Base-by-base conservation (phyloP, 2,888 invertebrate species). In the Drosophila formosana region DNA sequence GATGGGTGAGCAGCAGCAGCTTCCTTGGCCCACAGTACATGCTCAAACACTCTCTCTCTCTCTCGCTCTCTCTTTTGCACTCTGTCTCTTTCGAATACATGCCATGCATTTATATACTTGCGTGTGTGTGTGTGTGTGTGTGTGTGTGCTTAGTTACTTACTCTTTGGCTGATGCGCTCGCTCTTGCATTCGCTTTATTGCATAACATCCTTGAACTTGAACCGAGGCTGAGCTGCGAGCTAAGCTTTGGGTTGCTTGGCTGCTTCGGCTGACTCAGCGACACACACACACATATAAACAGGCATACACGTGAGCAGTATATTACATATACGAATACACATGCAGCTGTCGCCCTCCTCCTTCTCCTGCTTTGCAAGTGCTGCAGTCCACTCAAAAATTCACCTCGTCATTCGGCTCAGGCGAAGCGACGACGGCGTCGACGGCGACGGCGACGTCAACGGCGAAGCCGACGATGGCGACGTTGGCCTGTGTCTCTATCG, bases 141-240 rank as follows among this genome's bases (percentile, higher is more conserved):
- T 23, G 18, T 32, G 11, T 45, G 13, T 46, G 25, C 47, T 32
- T 47, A 25, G 37, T 37, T 61, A 23, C 13, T 26, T 62, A 50
- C 18, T 55, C 56, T 67, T 51, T 51, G 30, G 32, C 26, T 45
- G 37, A 37, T 39, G 37, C 46, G 46, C 28, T 61, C 61, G 55
- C 56, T 66, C 49, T 46, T 58, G 62, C 60, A 51, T 61, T 68
- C 69, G 57, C 56, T 70, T 82, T 72, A 82, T 91, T 91, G 88
- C 92, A 92, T 91, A 91, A 91, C 88, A 92, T 91, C 92, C 91
- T 92, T 91, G 91, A 91, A 91, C 91, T 92, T 91, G 92, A 76
- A 78, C 75, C 75, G 47, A 72, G 57, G 28, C 58, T 49, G 53
- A 43, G 51, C 52, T 41, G 53, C 52, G 49, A 52, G 66, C 51